These are phyloP conservation scores for Brachyopa scutellaris DNA, from an alignment of 2,888 invertebrate genomes.

Conservation along the genomic window DNA sequence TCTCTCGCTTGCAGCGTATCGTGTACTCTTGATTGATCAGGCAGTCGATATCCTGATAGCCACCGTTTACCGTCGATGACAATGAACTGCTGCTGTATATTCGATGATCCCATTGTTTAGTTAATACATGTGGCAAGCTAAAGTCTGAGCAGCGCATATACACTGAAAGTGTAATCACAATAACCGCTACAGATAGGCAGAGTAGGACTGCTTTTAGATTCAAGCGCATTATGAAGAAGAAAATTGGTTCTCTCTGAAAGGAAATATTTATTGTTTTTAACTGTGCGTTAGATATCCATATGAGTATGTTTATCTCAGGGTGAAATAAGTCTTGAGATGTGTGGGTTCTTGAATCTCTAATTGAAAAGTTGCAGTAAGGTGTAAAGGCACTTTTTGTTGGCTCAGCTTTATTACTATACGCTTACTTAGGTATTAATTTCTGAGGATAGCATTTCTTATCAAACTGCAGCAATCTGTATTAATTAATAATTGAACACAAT, in stretches of 20 bases:
- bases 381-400: no score
- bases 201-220: conserved; percentile 89
- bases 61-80: conserved; percentile 59
- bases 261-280: no score
- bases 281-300: no score
- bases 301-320: no score
- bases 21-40: conserved; percentile 94
- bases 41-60: conserved; percentile 89
- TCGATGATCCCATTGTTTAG: conserved; percentile 78
- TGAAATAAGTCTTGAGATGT: no score
- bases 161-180: conserved; percentile 87
- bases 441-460: no score
- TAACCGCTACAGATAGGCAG: conserved; percentile 85
- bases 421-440: no score
- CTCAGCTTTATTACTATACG: no score
- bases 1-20: conserved; percentile 89
- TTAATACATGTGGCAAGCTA: conserved; percentile 78
- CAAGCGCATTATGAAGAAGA: conserved; percentile 88
- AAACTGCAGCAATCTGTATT: no score
- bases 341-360: no score
- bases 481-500: no score
- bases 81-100: conserved; percentile 72
- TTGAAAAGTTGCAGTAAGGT: no score
- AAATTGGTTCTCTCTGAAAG: conserved; percentile 79
- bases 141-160: conserved; percentile 90